Conservation (phyloP, 2,797 vertebrate species). For the Alouatta caraya region DNA sequence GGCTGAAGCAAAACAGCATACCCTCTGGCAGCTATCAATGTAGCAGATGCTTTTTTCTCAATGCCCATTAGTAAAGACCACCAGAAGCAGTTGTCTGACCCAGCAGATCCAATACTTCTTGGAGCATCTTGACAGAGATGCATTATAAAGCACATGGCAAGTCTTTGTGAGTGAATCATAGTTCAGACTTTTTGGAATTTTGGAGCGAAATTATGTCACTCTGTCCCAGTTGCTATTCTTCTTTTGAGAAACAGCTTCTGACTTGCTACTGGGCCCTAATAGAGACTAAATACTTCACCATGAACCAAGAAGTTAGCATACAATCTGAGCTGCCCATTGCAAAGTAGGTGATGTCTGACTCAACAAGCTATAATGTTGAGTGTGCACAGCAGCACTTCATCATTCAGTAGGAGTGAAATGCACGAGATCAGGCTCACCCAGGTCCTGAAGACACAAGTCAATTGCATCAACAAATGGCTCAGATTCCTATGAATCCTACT, state of each 20-base stretch:
- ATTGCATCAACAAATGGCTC: neutral
- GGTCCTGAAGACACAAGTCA: neutral
- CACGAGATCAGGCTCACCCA: neutral
- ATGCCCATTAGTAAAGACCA: neutral
- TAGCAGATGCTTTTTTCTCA: neutral
- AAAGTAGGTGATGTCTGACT: neutral
- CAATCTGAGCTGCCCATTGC: neutral
- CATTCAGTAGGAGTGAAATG: neutral
- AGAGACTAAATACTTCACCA: neutral
- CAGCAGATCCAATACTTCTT: neutral
- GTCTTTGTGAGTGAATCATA: neutral
- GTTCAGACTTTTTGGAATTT: neutral
- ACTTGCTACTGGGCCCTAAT: neutral
- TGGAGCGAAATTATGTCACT: neutral
- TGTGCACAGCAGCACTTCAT: neutral
- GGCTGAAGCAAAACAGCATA: neutral
- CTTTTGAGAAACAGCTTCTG: conserved; percentile 27
- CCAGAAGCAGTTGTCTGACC: neutral
- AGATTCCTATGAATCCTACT: neutral
- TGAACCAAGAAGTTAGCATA: neutral
- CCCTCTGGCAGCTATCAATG: neutral
- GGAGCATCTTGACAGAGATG: neutral
- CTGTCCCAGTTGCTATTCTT: neutral
- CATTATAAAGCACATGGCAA: neutral
- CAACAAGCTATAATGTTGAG: neutral